Percentiles rank a stretch among this genome's conserved stretches.
phyloP scores from a whole-genome alignment of 2,797 vertebrate genomes.

The Anableps anableps region DNA sequence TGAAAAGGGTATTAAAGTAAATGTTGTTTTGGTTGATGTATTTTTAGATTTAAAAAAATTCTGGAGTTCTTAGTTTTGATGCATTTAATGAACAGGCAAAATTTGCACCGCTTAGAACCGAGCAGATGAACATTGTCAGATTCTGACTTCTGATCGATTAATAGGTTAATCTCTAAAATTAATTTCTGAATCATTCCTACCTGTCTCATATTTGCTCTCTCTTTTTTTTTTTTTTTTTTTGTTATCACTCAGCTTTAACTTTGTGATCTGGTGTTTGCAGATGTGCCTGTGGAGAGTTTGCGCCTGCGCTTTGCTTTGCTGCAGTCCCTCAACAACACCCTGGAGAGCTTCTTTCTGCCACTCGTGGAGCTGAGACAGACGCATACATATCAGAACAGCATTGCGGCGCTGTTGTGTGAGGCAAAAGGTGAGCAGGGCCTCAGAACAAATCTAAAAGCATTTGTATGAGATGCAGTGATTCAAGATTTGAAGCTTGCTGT shows the following conservation, averaged over 20 bases:
- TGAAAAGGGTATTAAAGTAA: not conserved
- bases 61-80: not conserved
- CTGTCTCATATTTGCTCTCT: not conserved
- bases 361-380: slow-evolving; percentile 95
- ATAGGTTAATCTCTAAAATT: not conserved
- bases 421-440: slow-evolving; percentile 88
- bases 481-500: not conserved
- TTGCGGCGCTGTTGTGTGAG: slow-evolving; percentile 89
- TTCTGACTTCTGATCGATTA: not conserved
- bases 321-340: slow-evolving; percentile 94
- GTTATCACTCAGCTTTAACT: not conserved
- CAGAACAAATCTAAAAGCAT: not conserved
- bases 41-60: not conserved
- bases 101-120: not conserved
- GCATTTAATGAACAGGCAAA: not conserved
- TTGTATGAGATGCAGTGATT: not conserved
- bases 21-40: not conserved
- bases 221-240: no score
- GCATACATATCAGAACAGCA: slow-evolving; percentile 88
- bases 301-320: slow-evolving; percentile 94
- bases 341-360: slow-evolving; percentile 96
- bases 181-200: not conserved
- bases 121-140: not conserved
- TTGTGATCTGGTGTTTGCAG: slow-evolving; percentile 69
- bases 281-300: slow-evolving; percentile 91